Base-by-base conservation (phyloP, 1,140 invertebrate species). In the Bactericera cockerelli region DNA sequence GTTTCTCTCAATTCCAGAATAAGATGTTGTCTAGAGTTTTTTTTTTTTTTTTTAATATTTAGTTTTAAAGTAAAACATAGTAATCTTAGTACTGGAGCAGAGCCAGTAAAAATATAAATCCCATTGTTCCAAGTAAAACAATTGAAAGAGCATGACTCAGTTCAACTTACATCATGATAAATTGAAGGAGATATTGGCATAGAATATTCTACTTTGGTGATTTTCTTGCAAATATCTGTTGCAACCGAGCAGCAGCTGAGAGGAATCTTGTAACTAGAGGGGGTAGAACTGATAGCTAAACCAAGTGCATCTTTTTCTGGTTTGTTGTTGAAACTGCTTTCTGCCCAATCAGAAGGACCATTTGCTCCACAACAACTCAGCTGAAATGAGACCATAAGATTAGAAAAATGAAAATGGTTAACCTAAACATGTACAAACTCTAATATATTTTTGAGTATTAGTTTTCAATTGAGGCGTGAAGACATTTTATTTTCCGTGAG, bases 341-440 rank as follows among this genome's bases (percentile, higher is more conserved):
- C 74, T 58, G 77, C 75, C 83, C 84, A 89, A 71, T 87, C 84
- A 0, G 70, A 69, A 22, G 83, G 82, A 56, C 80, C 79, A 63
- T 76, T 77, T 8, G 81, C 81, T 19, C 85, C 85, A 67, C 85
- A 88, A 66, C 85, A 88, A 60, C 79, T 70, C 22, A 87, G 70
- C 74, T 80, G 67, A 2, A 77, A 70, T 42, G 39, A 61, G 60
- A 60, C 10, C 26, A 54, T 13, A 63, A n/a, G n/a, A 58, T 25
- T 42, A 53, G 10, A 55, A 11, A 54, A 54, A 54, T 16, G 16
- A 54, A 54, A 54, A 54, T 54, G 6, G 53, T 70, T 58, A 42
- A 72, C 64, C 67, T 72, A 57, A 4, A 62, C 39, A 58, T 26
- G 1, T 24, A 39, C 26, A 59, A 25, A n/a, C 13, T n/a, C 25